Percentiles rank a stretch among this genome's conserved stretches.
Conservation (phyloP, 2,888 invertebrate species). For the Halictus ligatus region DNA sequence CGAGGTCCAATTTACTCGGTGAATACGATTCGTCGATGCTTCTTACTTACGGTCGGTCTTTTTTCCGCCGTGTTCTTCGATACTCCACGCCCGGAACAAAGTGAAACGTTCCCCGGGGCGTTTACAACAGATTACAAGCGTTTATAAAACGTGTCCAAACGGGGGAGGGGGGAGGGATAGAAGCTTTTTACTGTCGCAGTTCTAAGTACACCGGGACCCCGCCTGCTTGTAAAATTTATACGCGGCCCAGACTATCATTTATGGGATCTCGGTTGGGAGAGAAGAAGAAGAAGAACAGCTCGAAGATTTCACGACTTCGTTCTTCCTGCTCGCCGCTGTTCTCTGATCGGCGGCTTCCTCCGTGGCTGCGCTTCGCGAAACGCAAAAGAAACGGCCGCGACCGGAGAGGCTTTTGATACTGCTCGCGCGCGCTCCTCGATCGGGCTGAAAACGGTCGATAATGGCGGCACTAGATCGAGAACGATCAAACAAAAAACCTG, state of each 20-base stretch:
- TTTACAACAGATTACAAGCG: neutral
- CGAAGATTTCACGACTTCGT: conserved; percentile 48
- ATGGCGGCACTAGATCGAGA: conserved; percentile 50
- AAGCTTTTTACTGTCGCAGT: neutral
- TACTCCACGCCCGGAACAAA: neutral
- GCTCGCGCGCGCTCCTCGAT: neutral
- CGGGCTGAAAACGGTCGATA: conserved; percentile 35
- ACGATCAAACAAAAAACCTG: conserved; percentile 11
- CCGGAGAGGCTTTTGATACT: neutral
- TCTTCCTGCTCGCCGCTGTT: neutral
- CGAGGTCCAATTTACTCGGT: neutral
- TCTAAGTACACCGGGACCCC: neutral
- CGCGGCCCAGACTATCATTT: conserved; percentile 18
- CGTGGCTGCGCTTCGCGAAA: neutral
- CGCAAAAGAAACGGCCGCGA: neutral
- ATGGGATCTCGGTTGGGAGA: conserved; percentile 23
- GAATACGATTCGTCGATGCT: neutral
- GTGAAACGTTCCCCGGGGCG: neutral
- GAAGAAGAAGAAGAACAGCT: conserved; percentile 8
- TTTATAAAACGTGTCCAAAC: neutral
- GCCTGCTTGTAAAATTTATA: conserved; percentile 31
- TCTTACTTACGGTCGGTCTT: neutral
- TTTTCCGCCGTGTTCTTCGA: neutral
- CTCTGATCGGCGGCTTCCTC: neutral
- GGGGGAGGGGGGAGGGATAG: neutral